These are phyloP conservation scores for Calcarius lapponicus DNA, from an alignment of 2,797 vertebrate genomes.

Conservation along the genomic window DNA sequence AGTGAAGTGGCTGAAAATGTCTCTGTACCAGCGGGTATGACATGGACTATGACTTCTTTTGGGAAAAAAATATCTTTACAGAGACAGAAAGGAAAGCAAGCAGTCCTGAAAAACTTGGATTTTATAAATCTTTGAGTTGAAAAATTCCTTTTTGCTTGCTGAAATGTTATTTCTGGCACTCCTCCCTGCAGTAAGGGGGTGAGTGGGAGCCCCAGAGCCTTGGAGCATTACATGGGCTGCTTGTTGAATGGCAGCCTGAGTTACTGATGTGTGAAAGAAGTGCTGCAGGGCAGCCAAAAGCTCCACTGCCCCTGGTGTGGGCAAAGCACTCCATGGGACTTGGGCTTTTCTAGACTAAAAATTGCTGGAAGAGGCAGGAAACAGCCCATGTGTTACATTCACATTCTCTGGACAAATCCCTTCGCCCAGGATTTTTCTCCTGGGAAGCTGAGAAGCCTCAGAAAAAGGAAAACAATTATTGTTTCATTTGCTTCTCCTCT, in stretches of 20 bases:
- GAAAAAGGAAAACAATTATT: background rate
- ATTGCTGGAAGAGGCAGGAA: background rate
- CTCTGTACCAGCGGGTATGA: background rate
- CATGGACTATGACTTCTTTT: background rate
- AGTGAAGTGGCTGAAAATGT: background rate
- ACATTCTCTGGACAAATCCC: background rate
- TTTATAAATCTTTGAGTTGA: background rate
- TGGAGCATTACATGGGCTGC: background rate
- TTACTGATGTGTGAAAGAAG: rapidly evolving
- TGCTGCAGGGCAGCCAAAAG: background rate
- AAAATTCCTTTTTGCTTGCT: background rate
- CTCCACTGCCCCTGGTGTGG: background rate
- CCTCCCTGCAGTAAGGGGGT: background rate
- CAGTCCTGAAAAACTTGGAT: background rate
- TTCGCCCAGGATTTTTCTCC: background rate
- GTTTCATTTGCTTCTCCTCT: background rate
- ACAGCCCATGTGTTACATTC: too few relatives aligned
- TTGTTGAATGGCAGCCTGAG: background rate
- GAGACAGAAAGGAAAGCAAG: background rate
- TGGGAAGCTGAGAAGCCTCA: background rate
- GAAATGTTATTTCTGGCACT: slow-evolving; percentile 18
- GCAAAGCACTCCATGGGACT: background rate
- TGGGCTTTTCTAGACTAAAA: background rate
- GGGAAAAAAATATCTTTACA: background rate
- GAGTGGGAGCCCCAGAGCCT: background rate